Base-by-base conservation (phyloP, 2,888 invertebrate species). In the Mycogona germanica region DNA sequence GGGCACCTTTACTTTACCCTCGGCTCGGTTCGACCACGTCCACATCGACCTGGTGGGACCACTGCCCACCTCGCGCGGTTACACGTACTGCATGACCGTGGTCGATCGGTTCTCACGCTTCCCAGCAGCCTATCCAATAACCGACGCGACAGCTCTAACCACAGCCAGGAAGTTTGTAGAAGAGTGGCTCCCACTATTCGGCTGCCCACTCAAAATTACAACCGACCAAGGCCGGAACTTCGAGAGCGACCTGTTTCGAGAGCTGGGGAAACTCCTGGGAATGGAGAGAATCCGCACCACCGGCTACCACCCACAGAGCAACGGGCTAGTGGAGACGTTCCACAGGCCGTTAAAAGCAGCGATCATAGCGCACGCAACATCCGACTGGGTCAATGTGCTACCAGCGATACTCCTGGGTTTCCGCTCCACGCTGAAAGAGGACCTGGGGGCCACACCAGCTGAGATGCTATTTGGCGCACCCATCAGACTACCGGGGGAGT, bases 301-400 rank as follows among this genome's bases (percentile, higher is more conserved):
- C 14, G 58, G 61, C 7, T 60, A 58, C 44, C 59, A 62, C 37
- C 60, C 64, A 4, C 57, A 56, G 6, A 53, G 61, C 4, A 64
- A 66, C 37, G 62, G 64, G 2, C 46, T 64, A 50, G 57, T 65
- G 0, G 62, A 65, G 41, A 37, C 60, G 7, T 60, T 61, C 53
- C 64, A 65, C 42, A 57, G 63, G 2, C 54, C 55, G 7, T 51
- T 64, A 0, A 66, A 64, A 51, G 45, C 59, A 1, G 56, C 64
- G 1, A 52, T 64, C 2, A 61, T 55, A 58, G 29, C 30, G 30
- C 47, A 46, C 25, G 53, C 17, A 12, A 14, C 7, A 2, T 7
- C 9, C 19, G n/a, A n/a, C 3, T 48, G 48, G 48, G n/a, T 23
- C 21, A 3, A 5, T 2, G 32, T 25, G 2, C 35, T 48, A 2